Evolutionary conservation across 2,888 invertebrate species (phyloP).

Genomic region (Cecidostiba fungosa): DNA sequence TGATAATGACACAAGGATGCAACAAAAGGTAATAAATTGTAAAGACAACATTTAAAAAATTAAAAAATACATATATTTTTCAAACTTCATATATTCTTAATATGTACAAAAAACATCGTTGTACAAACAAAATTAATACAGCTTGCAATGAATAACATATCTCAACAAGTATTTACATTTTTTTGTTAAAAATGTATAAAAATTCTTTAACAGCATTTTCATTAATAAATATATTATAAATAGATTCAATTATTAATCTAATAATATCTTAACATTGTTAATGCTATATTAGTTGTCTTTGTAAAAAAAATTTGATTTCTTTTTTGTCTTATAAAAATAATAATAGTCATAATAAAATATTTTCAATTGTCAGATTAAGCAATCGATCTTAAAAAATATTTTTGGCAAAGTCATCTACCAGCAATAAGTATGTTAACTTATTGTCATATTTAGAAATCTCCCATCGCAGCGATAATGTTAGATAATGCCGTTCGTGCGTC

Average conservation of each 20-base stretch:
- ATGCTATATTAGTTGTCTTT: constrained; percentile 45
- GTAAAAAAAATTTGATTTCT: constrained; percentile 44
- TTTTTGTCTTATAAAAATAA: constrained; percentile 55
- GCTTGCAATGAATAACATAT: constrained; percentile 36
- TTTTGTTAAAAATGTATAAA: constrained; percentile 58
- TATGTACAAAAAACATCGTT: constrained; percentile 56
- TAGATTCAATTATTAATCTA: constrained; percentile 50
- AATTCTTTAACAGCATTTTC: constrained; percentile 44
- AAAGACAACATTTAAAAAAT: constrained; percentile 50
- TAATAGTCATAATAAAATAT: constrained; percentile 28
- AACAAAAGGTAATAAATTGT: constrained; percentile 27
- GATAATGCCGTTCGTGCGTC: constrained; percentile 92
- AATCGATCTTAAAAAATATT: constrained; percentile 46
- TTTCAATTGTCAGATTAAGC: background rate
- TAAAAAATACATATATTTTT: constrained; percentile 58
- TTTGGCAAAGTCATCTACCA: constrained; percentile 56
- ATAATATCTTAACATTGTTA: constrained; percentile 35
- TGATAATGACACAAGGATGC: background rate
- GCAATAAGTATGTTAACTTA: constrained; percentile 35
- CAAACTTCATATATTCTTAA: constrained; percentile 47
- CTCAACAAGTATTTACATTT: constrained; percentile 62
- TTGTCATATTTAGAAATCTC: constrained; percentile 82
- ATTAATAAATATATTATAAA: constrained; percentile 56
- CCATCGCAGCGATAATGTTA: constrained; percentile 94
- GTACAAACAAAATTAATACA: constrained; percentile 48